Conservation (phyloP, 2,113 vertebrate genomes). For the Arenaria interpres region DNA sequence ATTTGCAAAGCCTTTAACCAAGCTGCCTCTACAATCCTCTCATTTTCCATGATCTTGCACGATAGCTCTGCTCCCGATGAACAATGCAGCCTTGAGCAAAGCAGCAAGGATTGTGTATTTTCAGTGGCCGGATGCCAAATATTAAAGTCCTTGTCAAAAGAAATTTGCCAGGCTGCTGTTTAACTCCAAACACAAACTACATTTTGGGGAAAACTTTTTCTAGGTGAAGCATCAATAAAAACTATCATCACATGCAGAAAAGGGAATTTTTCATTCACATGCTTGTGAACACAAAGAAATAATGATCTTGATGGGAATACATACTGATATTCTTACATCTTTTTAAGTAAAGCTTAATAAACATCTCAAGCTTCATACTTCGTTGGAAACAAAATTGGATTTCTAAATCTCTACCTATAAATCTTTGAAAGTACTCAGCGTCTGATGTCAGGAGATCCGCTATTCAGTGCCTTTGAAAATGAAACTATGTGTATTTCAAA, state of each 20-base stretch:
- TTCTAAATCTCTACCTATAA: neutral
- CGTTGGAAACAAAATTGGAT: neutral
- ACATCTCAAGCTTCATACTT: neutral
- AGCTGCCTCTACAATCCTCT: neutral
- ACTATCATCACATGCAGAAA: neutral
- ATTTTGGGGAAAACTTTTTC: neutral
- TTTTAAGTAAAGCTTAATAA: neutral
- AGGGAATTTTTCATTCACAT: neutral
- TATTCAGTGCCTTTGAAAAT: conserved; percentile 6
- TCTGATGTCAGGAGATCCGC: neutral
- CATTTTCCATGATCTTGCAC: neutral
- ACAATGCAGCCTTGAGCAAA: conserved; percentile 22
- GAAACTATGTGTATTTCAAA: neutral
- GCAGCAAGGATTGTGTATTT: neutral
- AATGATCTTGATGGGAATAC: neutral
- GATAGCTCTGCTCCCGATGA: neutral
- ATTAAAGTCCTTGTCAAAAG: conserved; percentile 20
- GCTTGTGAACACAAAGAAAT: neutral
- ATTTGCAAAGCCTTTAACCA: neutral
- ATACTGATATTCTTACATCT: neutral
- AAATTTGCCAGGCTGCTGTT: neutral
- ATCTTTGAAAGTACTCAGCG: neutral
- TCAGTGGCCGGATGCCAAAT: conserved; percentile 22
- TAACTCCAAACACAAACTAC: neutral
- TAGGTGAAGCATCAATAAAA: neutral